phyloP scores from a whole-genome alignment of 2,797 vertebrate genomes.

The Fringilla coelebs region DNA sequence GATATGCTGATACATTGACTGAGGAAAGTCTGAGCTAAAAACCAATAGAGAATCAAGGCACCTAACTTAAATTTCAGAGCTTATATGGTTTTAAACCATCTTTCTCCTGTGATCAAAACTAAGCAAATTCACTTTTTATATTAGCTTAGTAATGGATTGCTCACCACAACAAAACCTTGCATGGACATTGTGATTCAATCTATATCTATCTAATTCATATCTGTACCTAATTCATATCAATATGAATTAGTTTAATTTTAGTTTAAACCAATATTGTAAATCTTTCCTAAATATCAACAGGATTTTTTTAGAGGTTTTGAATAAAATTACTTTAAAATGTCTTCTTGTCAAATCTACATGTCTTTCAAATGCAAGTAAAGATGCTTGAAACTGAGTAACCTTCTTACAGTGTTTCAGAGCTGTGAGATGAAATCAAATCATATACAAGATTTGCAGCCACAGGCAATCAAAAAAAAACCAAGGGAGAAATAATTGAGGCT shows the following conservation, averaged over 20 bases:
- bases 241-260: background rate
- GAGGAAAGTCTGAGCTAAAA: background rate
- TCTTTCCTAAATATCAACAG: background rate
- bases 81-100: background rate
- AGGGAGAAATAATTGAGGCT: background rate
- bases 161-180: background rate
- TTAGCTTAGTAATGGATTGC: background rate
- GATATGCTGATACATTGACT: background rate
- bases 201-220: no score
- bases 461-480: background rate
- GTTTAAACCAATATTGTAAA: background rate
- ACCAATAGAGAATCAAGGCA: background rate
- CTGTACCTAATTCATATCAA: background rate
- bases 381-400: background rate
- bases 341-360: background rate
- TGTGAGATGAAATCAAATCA: background rate
- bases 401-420: background rate
- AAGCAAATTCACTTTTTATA: background rate
- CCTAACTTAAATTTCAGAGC: background rate
- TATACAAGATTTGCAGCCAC: background rate
- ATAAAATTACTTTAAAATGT: background rate
- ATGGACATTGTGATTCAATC: background rate
- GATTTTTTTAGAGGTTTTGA: background rate
- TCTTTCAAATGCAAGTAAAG: background rate
- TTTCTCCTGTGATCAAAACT: background rate